phyloP scores from a whole-genome alignment of 2,797 vertebrate species.

The Notoglanidium macrostoma region DNA sequence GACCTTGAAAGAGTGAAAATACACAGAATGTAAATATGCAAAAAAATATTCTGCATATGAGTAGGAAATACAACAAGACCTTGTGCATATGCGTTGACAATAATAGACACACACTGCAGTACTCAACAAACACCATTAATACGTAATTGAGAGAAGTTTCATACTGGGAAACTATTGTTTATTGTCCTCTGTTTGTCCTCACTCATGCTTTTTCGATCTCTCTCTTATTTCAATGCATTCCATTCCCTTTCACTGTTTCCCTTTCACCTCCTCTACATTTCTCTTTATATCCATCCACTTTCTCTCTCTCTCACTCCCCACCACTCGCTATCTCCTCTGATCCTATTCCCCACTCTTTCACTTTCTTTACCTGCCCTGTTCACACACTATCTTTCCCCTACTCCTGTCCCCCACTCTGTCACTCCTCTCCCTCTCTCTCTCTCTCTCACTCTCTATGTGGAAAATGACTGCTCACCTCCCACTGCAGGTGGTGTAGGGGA shows the following conservation, averaged over 20 bases:
- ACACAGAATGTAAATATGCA: conserved; percentile 4
- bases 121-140: conserved; percentile 9
- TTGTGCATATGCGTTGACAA: neutral
- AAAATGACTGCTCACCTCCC: conserved; percentile 85
- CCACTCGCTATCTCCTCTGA: conserved; percentile 42
- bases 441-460: conserved; percentile 68
- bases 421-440: conserved; percentile 49
- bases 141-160: conserved; percentile 16
- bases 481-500: conserved; percentile 76
- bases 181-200: conserved; percentile 28
- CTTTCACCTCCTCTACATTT: conserved; percentile 37
- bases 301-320: conserved; percentile 10
- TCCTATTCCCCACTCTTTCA: conserved; percentile 36
- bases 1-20: conserved; percentile 26
- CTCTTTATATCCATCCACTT: conserved; percentile 12
- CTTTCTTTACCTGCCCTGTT: conserved; percentile 40
- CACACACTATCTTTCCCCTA: conserved; percentile 24
- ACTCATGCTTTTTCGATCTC: neutral
- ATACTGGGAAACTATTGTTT: conserved; percentile 37
- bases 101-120: neutral
- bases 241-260: conserved; percentile 23
- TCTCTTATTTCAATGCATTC: conserved; percentile 6
- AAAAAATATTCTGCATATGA: neutral
- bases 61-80: neutral
- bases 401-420: conserved; percentile 64